These are phyloP conservation scores for Blastobasis lacticolella DNA, from an alignment of 2,888 invertebrate species.

Conservation along the genomic window DNA sequence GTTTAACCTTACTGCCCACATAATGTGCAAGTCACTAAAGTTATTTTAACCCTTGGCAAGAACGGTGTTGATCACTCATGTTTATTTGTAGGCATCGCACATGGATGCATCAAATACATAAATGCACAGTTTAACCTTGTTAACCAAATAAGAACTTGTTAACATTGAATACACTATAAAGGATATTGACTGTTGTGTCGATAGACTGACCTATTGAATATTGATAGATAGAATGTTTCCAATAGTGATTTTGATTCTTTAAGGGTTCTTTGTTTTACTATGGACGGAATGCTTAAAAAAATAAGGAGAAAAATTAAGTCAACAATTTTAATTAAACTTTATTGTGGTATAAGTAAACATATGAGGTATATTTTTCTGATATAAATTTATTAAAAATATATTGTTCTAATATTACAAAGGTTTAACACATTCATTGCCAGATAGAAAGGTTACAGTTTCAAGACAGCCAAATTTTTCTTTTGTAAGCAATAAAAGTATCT, in stretches of 20 bases:
- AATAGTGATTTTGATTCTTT: neutral
- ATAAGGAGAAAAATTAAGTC: too few species aligned
- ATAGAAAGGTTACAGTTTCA: too few species aligned
- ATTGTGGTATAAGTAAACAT: too few species aligned
- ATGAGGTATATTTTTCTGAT: too few species aligned
- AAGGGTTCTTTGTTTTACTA: neutral
- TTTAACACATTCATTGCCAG: too few species aligned
- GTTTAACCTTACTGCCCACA: conserved; percentile 40
- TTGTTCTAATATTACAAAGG: too few species aligned
- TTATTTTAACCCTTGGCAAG: conserved; percentile 51
- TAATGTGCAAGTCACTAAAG: conserved; percentile 47
- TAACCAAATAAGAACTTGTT: conserved; percentile 20
- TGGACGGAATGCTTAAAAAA: too few species aligned
- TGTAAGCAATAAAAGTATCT: too few species aligned
- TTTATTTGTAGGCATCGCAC: neutral
- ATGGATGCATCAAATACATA: neutral
- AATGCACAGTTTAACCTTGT: conserved; percentile 1
- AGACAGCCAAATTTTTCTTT: too few species aligned
- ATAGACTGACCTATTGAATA: neutral
- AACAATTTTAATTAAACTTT: too few species aligned
- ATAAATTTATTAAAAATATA: too few species aligned
- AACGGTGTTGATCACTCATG: neutral
- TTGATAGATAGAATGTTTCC: too few species aligned
- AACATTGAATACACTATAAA: conserved; percentile 27
- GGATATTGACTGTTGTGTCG: conserved; percentile 5